These are phyloP conservation scores for Eutrigla gurnardus DNA, from an alignment of 2,797 vertebrate genomes.

Conservation along the genomic window DNA sequence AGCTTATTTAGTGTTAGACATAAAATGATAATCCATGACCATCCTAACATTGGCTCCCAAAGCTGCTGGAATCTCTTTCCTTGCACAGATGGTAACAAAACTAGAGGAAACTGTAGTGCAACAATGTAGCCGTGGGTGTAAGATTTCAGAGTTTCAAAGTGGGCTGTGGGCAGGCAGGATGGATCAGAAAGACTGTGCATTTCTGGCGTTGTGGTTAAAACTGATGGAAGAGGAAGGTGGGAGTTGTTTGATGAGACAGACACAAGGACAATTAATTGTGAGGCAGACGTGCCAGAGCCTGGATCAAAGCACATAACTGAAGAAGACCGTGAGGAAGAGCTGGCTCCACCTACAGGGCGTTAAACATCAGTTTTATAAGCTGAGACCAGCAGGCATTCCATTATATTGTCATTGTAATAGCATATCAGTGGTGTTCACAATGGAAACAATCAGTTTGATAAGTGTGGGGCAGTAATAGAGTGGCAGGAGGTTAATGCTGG, in stretches of 20 bases:
- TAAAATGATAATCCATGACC: background rate
- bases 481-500: background rate
- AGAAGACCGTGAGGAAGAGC: constrained; percentile 18
- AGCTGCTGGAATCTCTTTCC: constrained; percentile 13
- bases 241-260: constrained; percentile 38
- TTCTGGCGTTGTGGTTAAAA: constrained; percentile 21
- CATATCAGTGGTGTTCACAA: constrained; percentile 22
- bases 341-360: constrained; percentile 3
- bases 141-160: constrained; percentile 19
- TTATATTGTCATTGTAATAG: constrained; percentile 11
- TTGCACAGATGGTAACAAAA: constrained; percentile 1
- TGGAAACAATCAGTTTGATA: background rate
- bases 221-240: constrained; percentile 31
- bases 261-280: constrained; percentile 8
- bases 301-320: constrained; percentile 25
- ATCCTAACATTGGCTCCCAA: constrained; percentile 15
- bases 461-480: background rate
- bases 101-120: constrained; percentile 4
- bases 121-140: constrained; percentile 4
- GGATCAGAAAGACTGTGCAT: constrained; percentile 9
- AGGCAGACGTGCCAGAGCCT: constrained; percentile 17
- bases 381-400: constrained; percentile 21
- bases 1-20: constrained; percentile 14
- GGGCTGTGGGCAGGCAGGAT: constrained; percentile 10
- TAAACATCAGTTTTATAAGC: constrained; percentile 29